These are phyloP conservation scores for Emydocephalus ijimae DNA, from an alignment of 2,113 vertebrate species.

Conservation along the genomic window DNA sequence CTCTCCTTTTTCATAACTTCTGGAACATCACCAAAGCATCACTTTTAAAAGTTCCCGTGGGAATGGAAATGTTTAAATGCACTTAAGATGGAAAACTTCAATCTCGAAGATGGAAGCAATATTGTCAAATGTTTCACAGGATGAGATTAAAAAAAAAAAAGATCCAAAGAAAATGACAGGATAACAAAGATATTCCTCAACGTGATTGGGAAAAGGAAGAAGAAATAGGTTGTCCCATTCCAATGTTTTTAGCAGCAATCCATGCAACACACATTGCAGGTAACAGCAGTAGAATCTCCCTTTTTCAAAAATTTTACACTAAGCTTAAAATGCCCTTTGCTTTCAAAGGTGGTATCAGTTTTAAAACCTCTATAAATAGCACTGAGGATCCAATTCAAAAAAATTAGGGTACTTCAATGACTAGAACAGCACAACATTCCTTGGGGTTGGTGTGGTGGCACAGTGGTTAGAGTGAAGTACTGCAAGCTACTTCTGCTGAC, in stretches of 20 bases:
- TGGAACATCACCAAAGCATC: neutral
- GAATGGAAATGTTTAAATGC: neutral
- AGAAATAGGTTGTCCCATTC: neutral
- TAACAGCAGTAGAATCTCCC: neutral
- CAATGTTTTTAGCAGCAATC: neutral
- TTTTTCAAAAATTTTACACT: neutral
- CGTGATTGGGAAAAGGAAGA: neutral
- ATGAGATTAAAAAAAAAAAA: neutral
- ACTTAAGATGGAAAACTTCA: neutral
- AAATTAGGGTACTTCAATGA: neutral
- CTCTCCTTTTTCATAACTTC: neutral
- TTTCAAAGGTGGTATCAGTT: neutral
- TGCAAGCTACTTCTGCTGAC: no score
- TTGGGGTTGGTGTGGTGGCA: no score
- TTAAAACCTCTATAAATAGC: neutral
- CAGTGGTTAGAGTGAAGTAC: no score
- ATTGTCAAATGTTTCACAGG: neutral
- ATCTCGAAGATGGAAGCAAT: neutral
- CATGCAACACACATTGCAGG: neutral
- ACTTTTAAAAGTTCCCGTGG: slow-evolving; percentile 17
- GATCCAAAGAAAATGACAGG: neutral
- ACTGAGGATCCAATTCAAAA: neutral
- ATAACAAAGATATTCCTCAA: neutral
- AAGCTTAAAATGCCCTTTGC: neutral
- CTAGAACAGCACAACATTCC: neutral